These are phyloP conservation scores for Psephotus haematonotus DNA, from an alignment of 2,113 vertebrate genomes.

Conservation along the genomic window DNA sequence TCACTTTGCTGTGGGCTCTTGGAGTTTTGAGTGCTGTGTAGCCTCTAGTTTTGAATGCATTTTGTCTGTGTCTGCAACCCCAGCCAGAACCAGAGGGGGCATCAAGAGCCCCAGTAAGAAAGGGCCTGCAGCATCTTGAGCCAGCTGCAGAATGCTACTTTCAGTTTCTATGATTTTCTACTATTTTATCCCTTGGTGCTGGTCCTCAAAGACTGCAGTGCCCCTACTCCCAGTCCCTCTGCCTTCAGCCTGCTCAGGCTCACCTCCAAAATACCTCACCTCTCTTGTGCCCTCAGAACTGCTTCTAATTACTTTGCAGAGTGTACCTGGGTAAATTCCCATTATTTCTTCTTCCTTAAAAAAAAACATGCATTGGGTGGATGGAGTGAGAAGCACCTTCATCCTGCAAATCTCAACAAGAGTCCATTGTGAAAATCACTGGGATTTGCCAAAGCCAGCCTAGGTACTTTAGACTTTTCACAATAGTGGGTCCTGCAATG, in stretches of 20 bases:
- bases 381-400: not conserved
- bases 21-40: not conserved
- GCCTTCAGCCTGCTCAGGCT: not conserved
- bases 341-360: not conserved
- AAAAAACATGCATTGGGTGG: not conserved
- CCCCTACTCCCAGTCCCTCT: not conserved
- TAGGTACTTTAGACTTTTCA: not conserved
- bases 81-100: fast-evolving
- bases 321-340: not conserved
- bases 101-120: not conserved
- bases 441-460: not conserved
- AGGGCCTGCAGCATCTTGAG: not conserved
- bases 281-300: not conserved
- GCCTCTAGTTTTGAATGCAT: not conserved
- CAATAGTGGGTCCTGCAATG: not conserved
- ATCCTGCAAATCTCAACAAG: not conserved
- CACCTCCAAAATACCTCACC: not conserved
- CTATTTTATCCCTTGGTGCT: not conserved
- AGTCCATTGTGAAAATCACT: not conserved
- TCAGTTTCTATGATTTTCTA: not conserved
- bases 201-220: not conserved
- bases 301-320: not conserved
- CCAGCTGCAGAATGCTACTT: not conserved
- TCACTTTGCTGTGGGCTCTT: not conserved
- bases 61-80: not conserved